Evolutionary conservation across 37 sponge, comb jelly and placozoan species (phyloP), one percentile per base, ranked within the genome.

Genomic region (Tethya wilhelma): DNA sequence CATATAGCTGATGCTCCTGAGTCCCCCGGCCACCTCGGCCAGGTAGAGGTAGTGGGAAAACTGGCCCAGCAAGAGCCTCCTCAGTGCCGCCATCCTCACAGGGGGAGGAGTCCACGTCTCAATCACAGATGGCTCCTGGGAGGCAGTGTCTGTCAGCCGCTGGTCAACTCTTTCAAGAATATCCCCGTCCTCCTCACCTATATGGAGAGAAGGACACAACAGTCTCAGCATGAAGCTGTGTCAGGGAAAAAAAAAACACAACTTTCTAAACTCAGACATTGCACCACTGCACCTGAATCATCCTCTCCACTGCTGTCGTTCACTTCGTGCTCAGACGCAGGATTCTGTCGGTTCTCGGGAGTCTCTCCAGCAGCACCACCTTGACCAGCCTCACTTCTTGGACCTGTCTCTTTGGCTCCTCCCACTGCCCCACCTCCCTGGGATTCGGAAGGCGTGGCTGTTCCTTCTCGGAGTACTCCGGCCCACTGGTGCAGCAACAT

Each of bases 301-400:
- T 84, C 90, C 3, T 90, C 91, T 64, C 56, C 78, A 72, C 78
- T 86, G 67, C 86, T 90, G 65, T 90, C 85, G 42, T 63, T 82
- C 39, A 80, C 56, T 17, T 87, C 87, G 8, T 75, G 44, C 59
- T 74, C 84, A 1, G 91, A 86, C 63, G 43, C 86, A 0, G 58
- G 31, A 49, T 78, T 67, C 14, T 40, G 28, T 2, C 49, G 67
- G 2, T 66, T 40, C 29, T 78, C 79, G 28, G 67, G 56, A 37
- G 37, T 59, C 43, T 60, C 63, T 5, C 30, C 77, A 12, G 38
- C 77, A 12, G 26, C 72, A 6, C 31, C 49, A 9, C 33, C 72
- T 28, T 17, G 53, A 7, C 72, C 53, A 37, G 39, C 66, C 4
- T 34, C 36, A 6, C 2, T 34, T 7, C 37, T 3, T 5, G 2